phyloP scores from a whole-genome alignment of 2,888 invertebrate species.

The Pinctada fucata region DNA sequence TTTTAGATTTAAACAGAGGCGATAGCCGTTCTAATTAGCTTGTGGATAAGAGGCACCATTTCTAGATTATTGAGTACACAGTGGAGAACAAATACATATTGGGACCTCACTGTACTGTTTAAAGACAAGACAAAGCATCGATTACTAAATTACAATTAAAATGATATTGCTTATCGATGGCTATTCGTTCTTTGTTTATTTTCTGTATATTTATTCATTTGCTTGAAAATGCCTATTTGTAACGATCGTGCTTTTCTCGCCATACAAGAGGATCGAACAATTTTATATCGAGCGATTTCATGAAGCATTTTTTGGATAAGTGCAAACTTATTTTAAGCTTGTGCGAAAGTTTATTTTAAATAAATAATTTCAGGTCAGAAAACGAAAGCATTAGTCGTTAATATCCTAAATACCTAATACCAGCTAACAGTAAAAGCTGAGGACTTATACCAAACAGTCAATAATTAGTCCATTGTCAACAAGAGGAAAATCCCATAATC shows the following conservation, averaged over 20 bases:
- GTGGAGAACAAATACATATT: too few relatives aligned
- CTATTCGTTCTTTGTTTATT: constrained; percentile 1
- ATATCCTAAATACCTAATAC: neutral
- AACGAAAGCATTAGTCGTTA: neutral
- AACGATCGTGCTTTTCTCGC: too few relatives aligned
- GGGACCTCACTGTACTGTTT: neutral
- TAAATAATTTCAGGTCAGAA: neutral
- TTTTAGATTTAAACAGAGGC: too few relatives aligned
- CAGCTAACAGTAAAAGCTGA: neutral
- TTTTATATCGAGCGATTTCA: too few relatives aligned
- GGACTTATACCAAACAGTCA: neutral
- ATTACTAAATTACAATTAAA: neutral
- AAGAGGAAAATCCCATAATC: neutral
- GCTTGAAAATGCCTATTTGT: neutral
- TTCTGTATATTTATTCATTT: neutral
- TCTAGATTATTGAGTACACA: too few relatives aligned
- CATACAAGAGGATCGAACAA: too few relatives aligned
- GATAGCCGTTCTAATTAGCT: too few relatives aligned
- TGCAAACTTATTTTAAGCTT: neutral
- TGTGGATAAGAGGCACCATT: too few relatives aligned
- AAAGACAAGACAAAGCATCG: neutral
- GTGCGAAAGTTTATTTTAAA: constrained; percentile 1
- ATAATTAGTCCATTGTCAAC: neutral
- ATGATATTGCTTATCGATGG: constrained; percentile 9
- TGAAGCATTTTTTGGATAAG: neutral